These are phyloP conservation scores for Notiomystis cincta DNA, from an alignment of 2,113 vertebrate species.

Conservation along the genomic window DNA sequence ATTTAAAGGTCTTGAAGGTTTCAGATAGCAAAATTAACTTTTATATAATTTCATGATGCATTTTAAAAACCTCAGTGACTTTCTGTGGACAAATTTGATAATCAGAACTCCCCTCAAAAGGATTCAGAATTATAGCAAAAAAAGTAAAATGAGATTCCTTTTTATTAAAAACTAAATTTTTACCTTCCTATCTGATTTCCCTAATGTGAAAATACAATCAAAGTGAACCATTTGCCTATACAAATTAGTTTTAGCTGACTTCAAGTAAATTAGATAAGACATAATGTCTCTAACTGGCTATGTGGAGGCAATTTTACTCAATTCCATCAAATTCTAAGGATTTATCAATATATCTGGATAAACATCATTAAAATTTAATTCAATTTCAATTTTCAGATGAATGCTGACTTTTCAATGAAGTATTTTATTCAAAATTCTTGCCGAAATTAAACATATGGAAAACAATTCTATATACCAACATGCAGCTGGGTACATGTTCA, in stretches of 20 bases:
- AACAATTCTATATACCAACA: neutral
- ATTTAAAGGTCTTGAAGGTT: slow-evolving; percentile 63
- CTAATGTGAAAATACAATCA: neutral
- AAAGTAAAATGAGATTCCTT: neutral
- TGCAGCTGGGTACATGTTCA: neutral
- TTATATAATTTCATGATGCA: slow-evolving; percentile 44
- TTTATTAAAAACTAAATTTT: neutral
- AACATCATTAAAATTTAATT: neutral
- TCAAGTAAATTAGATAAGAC: neutral
- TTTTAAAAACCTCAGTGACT: slow-evolving; percentile 46
- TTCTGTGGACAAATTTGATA: slow-evolving; percentile 23
- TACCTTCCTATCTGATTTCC: neutral
- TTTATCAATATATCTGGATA: neutral
- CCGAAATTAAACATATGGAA: neutral
- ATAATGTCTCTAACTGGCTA: neutral
- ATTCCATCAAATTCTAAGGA: neutral
- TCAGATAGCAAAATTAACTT: slow-evolving; percentile 62
- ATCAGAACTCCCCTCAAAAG: neutral
- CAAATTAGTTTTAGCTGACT: slow-evolving; percentile 3
- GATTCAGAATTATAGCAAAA: neutral
- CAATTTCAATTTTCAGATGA: neutral
- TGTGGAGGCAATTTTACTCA: neutral
- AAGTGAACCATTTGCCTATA: slow-evolving; percentile 7
- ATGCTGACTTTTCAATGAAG: neutral
- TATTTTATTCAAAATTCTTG: neutral